Evolutionary conservation across 2,797 vertebrate species (phyloP), one percentile per base, ranked within the genome.

Genomic region (Takifugu rubripes): DNA sequence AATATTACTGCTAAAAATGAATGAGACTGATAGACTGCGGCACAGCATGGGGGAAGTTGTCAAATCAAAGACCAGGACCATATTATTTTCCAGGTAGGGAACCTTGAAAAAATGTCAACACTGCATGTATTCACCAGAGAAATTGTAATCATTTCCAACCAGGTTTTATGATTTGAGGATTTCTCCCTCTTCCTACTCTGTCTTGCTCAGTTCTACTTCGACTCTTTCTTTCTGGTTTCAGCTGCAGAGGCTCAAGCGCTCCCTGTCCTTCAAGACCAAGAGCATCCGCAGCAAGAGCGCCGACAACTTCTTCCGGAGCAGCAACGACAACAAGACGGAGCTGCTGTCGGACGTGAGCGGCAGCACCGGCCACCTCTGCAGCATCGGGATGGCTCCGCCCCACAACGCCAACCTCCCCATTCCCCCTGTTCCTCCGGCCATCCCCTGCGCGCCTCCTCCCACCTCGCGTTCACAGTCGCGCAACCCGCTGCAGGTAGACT

Each of bases 221-320:
- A 64, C 55, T 27, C 2, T 53, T 56, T 49, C 15, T 53, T 54
- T 69, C 60, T 62, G 14, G 25, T 70, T 70, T 53, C 91, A 99
- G 97, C 91, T 99, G 65, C 97, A 99, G 92, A 96, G 90, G 83
- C 91, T 99, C 79, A 99, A 96, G 75, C 91, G 95, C 63, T 99
- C 97, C 0, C 89, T 99, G 61, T 98, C 97, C 87, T 99, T 98
- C 92, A 99, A 97, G 89, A 97, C 97, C 61, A 99, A 97, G 87
- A 97, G 93, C 78, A 90, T 98, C 72, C 90, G 97, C 82, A 99
- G 97, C 91, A 99, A 97, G 91, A 99, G 97, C 1, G 97, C 97
- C 0, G 97, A 99, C 86, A 98, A 98, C 89, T 98, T 99, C 90
- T 99, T 99, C 91, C 94, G 93, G 51, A 90, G 89, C 57, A 91